Evolutionary conservation across 1,140 invertebrate species (phyloP), one percentile per base, ranked within the genome.

Genomic region (Conopomorpha cramerella): DNA sequence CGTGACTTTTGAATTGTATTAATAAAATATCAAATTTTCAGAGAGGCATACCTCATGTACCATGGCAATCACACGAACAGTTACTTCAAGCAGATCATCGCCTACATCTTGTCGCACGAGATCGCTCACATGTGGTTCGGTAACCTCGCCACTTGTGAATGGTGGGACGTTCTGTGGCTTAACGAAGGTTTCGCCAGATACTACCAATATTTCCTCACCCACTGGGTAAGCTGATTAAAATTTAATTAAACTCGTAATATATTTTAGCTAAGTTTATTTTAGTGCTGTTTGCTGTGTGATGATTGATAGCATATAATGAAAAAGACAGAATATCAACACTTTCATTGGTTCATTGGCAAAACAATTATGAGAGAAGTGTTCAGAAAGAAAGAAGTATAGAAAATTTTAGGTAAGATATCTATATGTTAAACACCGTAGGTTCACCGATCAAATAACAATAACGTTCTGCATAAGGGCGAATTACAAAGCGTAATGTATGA

Each of bases 181-280:
- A 87, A 86, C 43, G 86, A 89, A 71, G 85, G 84, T 1, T 88
- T 88, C 49, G 86, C 86, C 0, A 74, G 82, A 44, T 88, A 82
- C 40, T 82, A 86, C 43, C 77, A 86, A 82, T 90, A 89, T 54
- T 89, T 49, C 39, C 45, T 77, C 3, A 77, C 76, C 26, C 38
- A 67, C 18, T 54, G 52, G 62, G 76, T 77, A 54, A 23, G 13
- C 10, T 34, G 33, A 19, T 14, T 34, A 34, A n/a, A 32, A 32
- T 32, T 3, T 7, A 14, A 7, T 32, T 32, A 6, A 8, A 10
- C 28, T 7, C 12, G 7, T 30, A 8, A 30, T 7, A 30, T n/a
- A n/a, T 7, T 25, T n/a, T n/a, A 25, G 6, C 6, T 25, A 25
- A 25, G 6, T 25, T 6, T 25, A 25, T n/a, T n/a, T n/a, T n/a